Conservation (phyloP, 1,140 invertebrate species). For the Procambarus clarkii region DNA sequence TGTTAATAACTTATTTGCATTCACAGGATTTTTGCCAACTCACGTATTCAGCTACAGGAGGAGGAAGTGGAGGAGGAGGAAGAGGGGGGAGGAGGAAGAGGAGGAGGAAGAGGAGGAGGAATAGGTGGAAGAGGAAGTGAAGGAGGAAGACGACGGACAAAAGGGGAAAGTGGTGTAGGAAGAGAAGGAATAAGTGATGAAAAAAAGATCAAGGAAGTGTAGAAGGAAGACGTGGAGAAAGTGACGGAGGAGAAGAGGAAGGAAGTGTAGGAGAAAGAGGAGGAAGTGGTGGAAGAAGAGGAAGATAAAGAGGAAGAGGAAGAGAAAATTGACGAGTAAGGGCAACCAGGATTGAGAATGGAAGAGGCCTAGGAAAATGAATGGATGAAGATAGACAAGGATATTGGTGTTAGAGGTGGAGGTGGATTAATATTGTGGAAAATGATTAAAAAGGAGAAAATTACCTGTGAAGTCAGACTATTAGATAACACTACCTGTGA, state of each 20-base stretch:
- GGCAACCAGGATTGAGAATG: background rate
- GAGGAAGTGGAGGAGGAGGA: conserved; percentile 49
- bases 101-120: conserved; percentile 24
- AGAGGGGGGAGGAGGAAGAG: conserved; percentile 20
- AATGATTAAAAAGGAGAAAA: background rate
- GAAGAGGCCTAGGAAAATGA: background rate
- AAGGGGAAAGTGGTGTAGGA: conserved; percentile 6
- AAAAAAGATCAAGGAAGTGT: background rate
- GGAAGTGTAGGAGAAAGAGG: background rate
- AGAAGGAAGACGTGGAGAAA: background rate
- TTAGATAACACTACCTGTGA: no score
- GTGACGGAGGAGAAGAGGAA: conserved; percentile 9
- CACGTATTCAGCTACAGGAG: conserved; percentile 68
- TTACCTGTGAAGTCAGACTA: no score
- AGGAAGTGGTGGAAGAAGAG: conserved; percentile 10
- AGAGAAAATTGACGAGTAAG: background rate
- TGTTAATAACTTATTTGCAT: conserved; percentile 72
- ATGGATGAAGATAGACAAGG: background rate
- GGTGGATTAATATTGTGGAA: no score
- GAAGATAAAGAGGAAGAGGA: conserved; percentile 7
- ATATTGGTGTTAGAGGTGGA: background rate
- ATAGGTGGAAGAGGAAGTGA: background rate
- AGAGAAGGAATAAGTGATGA: background rate
- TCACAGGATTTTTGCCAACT: conserved; percentile 70
- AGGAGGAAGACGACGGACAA: conserved; percentile 18